Evolutionary conservation across 2,797 vertebrate species (phyloP), one percentile per base, ranked within the genome.

Genomic region (Synanceia verrucosa): DNA sequence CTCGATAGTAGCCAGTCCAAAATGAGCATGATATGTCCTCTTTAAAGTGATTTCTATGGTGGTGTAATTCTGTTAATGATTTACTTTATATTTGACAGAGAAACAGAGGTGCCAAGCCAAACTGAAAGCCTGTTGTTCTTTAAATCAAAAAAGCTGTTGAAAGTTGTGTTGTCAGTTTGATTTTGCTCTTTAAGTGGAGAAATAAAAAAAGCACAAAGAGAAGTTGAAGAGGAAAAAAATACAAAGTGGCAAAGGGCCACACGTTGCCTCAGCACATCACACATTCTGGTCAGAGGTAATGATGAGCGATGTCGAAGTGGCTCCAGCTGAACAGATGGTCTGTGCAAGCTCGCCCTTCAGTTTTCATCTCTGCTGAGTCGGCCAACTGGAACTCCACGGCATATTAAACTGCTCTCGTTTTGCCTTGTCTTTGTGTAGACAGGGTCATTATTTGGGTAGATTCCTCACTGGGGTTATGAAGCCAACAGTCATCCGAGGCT

Each of bases 281-380:
- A 62, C 60, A 83, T 90, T 88, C 80, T 73, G 81, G 84, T 85
- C 83, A 79, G 86, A 81, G 78, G 76, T 76, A 48, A 69, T 52
- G 66, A 56, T 3, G 37, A 61, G 43, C 53, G 21, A 53, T 68
- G 82, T 73, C 76, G 76, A 13, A 52, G 58, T 63, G 73, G 76
- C 72, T 73, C 44, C 28, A 63, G 79, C 53, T 33, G 62, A 89
- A 79, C 93, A 95, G 91, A 93, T 93, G 91, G 89, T 84, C 64
- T 43, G 81, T 43, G 81, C 68, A 76, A 48, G 71, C 70, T 68
- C 61, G 83, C 84, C 84, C 89, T 92, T 89, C 81, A 89, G 76
- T 78, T 84, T 65, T 41, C 33, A 53, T 73, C 52, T 65, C 65
- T 53, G 74, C 81, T 36, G 79, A 88, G 64, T 88, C 79, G 76